Conservation (phyloP, 2,113 vertebrate genomes). For the Dipodomys merriami region DNA sequence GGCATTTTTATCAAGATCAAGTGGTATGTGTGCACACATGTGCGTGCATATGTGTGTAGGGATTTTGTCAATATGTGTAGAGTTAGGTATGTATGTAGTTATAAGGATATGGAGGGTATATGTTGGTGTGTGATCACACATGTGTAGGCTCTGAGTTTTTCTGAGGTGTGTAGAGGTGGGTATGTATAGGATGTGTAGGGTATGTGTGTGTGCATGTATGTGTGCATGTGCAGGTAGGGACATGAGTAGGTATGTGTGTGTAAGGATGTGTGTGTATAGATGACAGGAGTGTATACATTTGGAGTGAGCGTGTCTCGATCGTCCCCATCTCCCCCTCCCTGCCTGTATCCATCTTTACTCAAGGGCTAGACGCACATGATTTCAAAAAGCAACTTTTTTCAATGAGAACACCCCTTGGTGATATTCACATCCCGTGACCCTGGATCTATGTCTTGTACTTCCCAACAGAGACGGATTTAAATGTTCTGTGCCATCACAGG, state of each 20-base stretch:
- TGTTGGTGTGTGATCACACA: too few relatives aligned
- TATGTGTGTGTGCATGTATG: neutral
- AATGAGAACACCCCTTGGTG: neutral
- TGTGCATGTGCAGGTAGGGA: neutral
- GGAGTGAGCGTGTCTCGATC: neutral
- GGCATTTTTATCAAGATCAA: slow-evolving; percentile 8
- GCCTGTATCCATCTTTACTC: neutral
- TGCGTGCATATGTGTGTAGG: neutral
- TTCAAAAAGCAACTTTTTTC: neutral
- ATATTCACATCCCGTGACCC: accelerated
- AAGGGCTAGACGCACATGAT: neutral
- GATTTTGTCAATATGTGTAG: neutral
- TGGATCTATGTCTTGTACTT: neutral
- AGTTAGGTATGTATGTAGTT: neutral
- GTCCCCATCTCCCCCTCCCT: neutral
- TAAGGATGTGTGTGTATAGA: neutral
- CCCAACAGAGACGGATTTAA: neutral
- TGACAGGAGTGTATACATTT: too few relatives aligned
- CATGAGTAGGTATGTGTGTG: neutral
- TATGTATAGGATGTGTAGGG: neutral
- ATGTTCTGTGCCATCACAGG: too few relatives aligned
- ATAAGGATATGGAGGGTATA: too few relatives aligned
- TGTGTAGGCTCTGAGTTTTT: too few relatives aligned
- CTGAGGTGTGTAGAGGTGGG: too few relatives aligned
- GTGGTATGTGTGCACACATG: neutral